Conservation (phyloP, 2,888 invertebrate species). For the Itoplectis maculator region DNA sequence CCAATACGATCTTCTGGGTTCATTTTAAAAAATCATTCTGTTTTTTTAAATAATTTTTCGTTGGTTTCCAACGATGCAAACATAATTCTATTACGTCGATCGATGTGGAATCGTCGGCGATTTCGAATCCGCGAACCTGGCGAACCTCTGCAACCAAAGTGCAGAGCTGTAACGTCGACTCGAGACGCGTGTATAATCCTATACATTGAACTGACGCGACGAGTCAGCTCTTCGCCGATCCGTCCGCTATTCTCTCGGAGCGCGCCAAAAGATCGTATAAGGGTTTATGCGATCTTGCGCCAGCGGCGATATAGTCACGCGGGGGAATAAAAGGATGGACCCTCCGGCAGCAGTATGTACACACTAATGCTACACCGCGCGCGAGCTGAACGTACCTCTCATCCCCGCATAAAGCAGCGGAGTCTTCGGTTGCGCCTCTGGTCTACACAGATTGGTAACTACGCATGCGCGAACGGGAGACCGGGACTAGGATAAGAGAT, state of each 20-base stretch:
- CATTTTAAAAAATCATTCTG: no score
- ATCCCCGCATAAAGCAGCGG: conserved; percentile 1
- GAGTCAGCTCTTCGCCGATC: conserved; percentile 33
- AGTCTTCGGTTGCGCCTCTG: background rate
- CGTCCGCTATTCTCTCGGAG: conserved; percentile 27
- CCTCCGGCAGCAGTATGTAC: background rate
- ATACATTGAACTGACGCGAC: conserved; percentile 48
- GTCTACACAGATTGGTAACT: conserved; percentile 29
- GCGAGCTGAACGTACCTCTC: no score
- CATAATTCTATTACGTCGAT: no score
- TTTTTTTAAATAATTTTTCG: no score
- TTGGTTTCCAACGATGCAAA: no score
- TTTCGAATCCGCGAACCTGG: conserved; percentile 36
- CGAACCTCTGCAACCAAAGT: background rate
- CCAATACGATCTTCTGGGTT: no score
- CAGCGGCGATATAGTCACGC: conserved; percentile 9
- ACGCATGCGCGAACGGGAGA: background rate
- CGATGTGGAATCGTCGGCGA: conserved; percentile 4
- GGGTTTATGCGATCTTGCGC: conserved; percentile 40
- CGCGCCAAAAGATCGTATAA: conserved; percentile 51
- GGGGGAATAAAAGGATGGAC: conserved; percentile 22
- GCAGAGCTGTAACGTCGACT: background rate
- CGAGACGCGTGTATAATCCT: conserved; percentile 13
- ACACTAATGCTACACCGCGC: conserved; percentile 3
- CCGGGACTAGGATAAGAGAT: conserved; percentile 78